phyloP scores from a whole-genome alignment of 2,888 invertebrate species.

The Ommatoiulus sabulosus region DNA sequence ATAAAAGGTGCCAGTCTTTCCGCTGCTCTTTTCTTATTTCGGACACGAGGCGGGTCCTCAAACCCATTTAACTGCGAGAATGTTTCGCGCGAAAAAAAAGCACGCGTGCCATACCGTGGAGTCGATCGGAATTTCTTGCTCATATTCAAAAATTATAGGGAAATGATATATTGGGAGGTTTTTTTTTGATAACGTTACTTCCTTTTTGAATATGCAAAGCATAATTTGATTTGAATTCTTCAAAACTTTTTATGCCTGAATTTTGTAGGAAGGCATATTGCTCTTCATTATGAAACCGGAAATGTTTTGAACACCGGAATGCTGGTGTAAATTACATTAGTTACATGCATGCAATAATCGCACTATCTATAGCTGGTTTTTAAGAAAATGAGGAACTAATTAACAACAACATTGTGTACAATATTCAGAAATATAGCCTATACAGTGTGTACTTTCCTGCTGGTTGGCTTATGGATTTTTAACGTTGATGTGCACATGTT shows the following conservation, averaged over 20 bases:
- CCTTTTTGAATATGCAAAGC: neutral
- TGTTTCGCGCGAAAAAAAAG: neutral
- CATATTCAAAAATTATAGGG: neutral
- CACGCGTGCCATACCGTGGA: neutral
- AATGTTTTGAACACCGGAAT: neutral
- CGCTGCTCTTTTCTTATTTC: neutral
- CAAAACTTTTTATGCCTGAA: too few species aligned
- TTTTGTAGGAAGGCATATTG: too few species aligned
- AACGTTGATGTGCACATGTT: too few species aligned
- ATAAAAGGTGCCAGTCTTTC: neutral
- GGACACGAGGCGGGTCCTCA: neutral
- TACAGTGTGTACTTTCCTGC: too few species aligned
- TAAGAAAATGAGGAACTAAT: too few species aligned
- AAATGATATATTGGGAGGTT: neutral
- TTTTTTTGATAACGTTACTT: neutral
- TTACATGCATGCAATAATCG: too few species aligned
- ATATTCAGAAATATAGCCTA: too few species aligned
- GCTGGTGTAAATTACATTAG: too few species aligned
- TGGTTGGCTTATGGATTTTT: too few species aligned
- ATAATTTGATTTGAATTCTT: neutral
- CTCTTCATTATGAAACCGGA: neutral
- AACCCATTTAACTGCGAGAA: neutral
- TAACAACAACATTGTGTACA: too few species aligned
- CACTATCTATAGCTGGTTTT: too few species aligned
- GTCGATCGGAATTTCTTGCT: neutral